Percentiles rank a stretch among this genome's conserved stretches.
These are phyloP conservation scores for Theristicus caerulescens DNA, from an alignment of 2,113 vertebrate genomes.

Conservation along the genomic window DNA sequence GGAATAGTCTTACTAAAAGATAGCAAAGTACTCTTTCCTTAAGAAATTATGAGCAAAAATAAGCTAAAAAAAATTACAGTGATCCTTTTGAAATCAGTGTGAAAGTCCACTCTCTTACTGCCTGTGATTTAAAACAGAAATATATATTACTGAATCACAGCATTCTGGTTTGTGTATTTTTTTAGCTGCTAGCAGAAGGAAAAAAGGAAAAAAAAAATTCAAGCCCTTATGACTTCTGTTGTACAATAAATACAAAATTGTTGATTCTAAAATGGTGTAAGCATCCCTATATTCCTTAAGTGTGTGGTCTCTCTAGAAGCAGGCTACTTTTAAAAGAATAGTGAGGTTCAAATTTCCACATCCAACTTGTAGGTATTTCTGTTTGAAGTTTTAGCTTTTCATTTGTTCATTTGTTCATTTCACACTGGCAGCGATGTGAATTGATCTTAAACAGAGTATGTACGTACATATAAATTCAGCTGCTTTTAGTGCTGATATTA, in stretches of 20 bases:
- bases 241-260: neutral
- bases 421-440: neutral
- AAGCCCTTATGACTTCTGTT: neutral
- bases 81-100: neutral
- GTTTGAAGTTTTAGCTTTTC: neutral
- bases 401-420: neutral
- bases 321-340: neutral
- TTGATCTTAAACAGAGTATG: neutral
- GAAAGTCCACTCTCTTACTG: neutral
- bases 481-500: neutral
- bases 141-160: neutral
- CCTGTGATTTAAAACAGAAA: neutral
- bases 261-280: neutral
- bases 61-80: neutral
- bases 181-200: neutral
- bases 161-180: neutral
- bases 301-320: neutral
- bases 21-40: neutral
- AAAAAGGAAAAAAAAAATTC: neutral
- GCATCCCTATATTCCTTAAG: neutral
- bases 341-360: neutral
- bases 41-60: neutral
- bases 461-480: accelerated
- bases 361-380: neutral
- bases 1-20: neutral